A percentile compares a stretch with the other conserved stretches of the same genome.
Evolutionary conservation across 2,888 invertebrate species (phyloP).

Genomic region (Abrostola tripartita): DNA sequence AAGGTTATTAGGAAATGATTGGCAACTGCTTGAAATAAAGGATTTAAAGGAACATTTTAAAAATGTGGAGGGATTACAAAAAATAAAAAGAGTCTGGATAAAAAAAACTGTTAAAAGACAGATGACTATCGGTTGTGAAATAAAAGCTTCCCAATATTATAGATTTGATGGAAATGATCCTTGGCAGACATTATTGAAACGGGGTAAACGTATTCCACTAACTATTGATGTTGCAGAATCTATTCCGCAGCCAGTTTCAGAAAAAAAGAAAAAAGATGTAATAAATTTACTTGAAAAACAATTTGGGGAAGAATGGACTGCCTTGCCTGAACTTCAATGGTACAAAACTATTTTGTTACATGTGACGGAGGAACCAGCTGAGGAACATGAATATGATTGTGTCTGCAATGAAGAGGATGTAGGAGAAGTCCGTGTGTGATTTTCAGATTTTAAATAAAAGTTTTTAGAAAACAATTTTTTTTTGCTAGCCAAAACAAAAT

Average conservation of each 20-base stretch:
- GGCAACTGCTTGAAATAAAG: constrained; percentile 23
- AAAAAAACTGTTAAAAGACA: constrained; percentile 26
- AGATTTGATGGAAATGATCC: constrained; percentile 22
- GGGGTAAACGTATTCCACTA: constrained; percentile 23
- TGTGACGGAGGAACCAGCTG: constrained; percentile 33
- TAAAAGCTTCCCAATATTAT: constrained; percentile 27
- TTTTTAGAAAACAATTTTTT: constrained; percentile 27
- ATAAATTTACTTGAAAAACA: constrained; percentile 25
- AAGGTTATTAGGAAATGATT: constrained; percentile 25
- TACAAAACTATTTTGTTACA: constrained; percentile 32
- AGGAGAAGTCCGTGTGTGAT: constrained; percentile 33
- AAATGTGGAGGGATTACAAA: constrained; percentile 25
- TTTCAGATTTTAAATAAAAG: constrained; percentile 28
- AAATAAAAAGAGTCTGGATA: constrained; percentile 25
- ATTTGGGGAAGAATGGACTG: constrained; percentile 29
- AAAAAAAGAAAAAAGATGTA: constrained; percentile 33
- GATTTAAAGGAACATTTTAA: constrained; percentile 19
- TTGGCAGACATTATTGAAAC: constrained; percentile 18
- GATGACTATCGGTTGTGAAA: constrained; percentile 20
- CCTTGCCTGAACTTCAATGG: constrained; percentile 27
- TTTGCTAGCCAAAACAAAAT: constrained; percentile 19
- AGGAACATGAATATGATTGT: constrained; percentile 34
- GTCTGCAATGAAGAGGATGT: constrained; percentile 33
- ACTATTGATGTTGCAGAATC: constrained; percentile 28
- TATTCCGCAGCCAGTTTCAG: constrained; percentile 31